A percentile compares a stretch with the other conserved stretches of the same genome.
Conservation (phyloP, 2,113 vertebrate species). For the Rousettus leschenaultii region DNA sequence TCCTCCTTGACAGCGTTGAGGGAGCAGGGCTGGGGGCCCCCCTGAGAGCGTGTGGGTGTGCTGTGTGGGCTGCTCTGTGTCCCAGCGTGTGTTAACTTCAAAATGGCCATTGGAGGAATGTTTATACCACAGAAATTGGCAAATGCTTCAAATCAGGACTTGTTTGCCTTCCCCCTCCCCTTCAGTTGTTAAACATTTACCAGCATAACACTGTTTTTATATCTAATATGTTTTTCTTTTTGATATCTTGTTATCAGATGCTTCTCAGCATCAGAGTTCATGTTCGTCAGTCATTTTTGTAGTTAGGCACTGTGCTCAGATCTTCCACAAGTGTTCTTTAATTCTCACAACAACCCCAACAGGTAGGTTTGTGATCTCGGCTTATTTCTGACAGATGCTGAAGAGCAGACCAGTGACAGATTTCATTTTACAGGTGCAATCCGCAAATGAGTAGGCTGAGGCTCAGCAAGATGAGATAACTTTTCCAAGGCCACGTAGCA, state of each 20-base stretch:
- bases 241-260: not conserved
- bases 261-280: not conserved
- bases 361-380: not conserved
- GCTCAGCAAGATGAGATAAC: not conserved
- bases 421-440: not conserved
- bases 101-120: not conserved
- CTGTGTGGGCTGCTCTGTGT: not conserved
- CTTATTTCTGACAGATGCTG: not conserved
- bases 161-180: not conserved
- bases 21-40: not conserved
- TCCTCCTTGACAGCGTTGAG: not conserved
- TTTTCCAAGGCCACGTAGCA: not conserved
- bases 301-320: not conserved
- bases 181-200: not conserved
- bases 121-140: not conserved
- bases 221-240: not conserved
- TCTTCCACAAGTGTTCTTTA: not conserved
- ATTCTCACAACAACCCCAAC: not conserved
- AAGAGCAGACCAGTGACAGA: not conserved
- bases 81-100: not conserved
- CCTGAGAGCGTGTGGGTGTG: not conserved
- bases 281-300: not conserved
- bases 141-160: not conserved
- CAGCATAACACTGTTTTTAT: not conserved
- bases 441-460: not conserved